Evolutionary conservation across 2,797 vertebrate genomes (phyloP), one percentile per base, ranked within the genome.

Genomic region (Sphaeramia orbicularis): DNA sequence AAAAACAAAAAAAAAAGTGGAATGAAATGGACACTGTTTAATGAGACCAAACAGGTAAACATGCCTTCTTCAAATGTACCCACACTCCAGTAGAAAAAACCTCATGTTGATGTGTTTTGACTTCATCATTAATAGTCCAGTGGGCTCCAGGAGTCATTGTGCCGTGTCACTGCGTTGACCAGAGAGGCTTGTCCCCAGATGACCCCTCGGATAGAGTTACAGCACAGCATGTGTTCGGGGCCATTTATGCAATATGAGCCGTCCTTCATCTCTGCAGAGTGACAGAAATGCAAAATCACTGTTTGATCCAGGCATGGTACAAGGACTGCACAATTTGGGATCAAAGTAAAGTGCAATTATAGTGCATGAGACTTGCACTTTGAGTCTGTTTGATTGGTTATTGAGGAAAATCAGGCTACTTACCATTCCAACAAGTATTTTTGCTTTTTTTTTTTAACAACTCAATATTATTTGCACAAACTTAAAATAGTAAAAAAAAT

Each of bases 21-120:
- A 48, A 19, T 53, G 75, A 82, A 81, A 80, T 44, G 30, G 66
- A 85, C 64, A 73, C 1, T 4, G 6, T 76, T 62, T 67, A 61
- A 81, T 73, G 68, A 71, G 71, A 71, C 42, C 64, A 56, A 77
- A 71, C 45, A 53, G 30, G 14, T 32, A 62, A 62, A 59, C 32
- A 15, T 35, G 40, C 16, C 16, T 21, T 40, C 37, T 71, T 14
- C 10, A 59, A 38, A 69, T 64, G 45, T 51, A 64, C 16, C 21
- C 24, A 18, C 24, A 32, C 10, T 40, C 7, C n/a, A 40, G 38
- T 53, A 42, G 40, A 3, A 4, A 10, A n/a, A 18, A 15, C 1
- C 43, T 41, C 14, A 37, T 13, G 13, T 19, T 44, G 0, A 3
- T 47, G 35, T 51, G 19, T 44, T n/a, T 6, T 30, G 47, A 30